Evolutionary conservation across 2,888 invertebrate species (phyloP).

Genomic region (Leuctra nigra): DNA sequence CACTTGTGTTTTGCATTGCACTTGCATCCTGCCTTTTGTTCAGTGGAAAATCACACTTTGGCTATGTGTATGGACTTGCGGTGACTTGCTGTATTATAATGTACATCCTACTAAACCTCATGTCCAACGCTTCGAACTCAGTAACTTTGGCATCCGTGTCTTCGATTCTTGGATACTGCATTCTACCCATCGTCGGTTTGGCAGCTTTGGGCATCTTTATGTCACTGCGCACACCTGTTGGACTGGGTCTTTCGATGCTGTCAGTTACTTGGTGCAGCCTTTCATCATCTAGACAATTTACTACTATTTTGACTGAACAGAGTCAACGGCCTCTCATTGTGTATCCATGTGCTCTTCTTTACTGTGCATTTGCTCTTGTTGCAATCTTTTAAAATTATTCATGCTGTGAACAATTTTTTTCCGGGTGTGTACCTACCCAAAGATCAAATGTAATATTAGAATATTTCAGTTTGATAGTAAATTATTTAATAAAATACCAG

Average conservation of each 20-base stretch:
- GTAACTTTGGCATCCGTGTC: conserved; percentile 74
- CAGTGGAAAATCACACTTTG: conserved; percentile 79
- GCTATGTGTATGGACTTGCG: conserved; percentile 91
- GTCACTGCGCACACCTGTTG: conserved; percentile 64
- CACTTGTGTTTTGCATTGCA: conserved; percentile 78
- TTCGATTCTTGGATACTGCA: conserved; percentile 86
- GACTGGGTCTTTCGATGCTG: conserved; percentile 57
- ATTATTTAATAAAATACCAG: no score
- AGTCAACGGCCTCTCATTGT: conserved; percentile 81
- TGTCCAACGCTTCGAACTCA: conserved; percentile 63
- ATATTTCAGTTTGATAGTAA: no score
- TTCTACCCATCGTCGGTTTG: conserved; percentile 85
- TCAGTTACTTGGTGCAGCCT: conserved; percentile 83
- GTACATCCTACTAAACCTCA: conserved; percentile 77
- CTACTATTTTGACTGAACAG: conserved; percentile 80
- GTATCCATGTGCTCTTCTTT: conserved; percentile 88
- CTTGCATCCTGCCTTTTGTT: conserved; percentile 57
- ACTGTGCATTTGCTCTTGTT: conserved; percentile 87
- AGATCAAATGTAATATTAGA: no score
- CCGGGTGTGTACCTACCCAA: no score
- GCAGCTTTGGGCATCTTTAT: conserved; percentile 72
- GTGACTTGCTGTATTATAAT: conserved; percentile 83
- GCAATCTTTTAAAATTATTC: conserved; percentile 73
- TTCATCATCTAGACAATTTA: conserved; percentile 89
- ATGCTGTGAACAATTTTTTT: no score